phyloP scores from a whole-genome alignment of 2,797 vertebrate species.

The Champsocephalus gunnari region DNA sequence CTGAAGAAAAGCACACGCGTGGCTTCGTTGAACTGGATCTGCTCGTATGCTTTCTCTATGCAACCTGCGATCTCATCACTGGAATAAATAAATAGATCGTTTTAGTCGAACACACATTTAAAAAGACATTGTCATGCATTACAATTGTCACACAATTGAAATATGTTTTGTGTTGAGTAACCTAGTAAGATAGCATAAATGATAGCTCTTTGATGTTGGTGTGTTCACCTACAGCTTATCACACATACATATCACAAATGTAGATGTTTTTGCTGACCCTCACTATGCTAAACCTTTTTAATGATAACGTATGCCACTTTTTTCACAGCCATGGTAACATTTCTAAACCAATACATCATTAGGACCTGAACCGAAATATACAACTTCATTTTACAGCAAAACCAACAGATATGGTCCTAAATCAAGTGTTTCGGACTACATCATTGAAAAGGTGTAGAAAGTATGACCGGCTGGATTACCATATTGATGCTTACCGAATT shows the following conservation, averaged over 20 bases:
- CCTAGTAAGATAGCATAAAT: not conserved
- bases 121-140: not conserved
- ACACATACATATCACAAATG: too few species aligned
- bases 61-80: slow-evolving; percentile 96
- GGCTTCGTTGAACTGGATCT: slow-evolving; percentile 93
- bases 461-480: not conserved
- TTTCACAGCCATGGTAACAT: not conserved
- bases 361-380: not conserved
- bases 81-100: slow-evolving; percentile 30
- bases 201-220: not conserved
- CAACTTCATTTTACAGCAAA: not conserved
- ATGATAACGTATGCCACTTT: not conserved
- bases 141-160: too few species aligned
- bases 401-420: not conserved
- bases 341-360: not conserved
- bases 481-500: slow-evolving; percentile 86
- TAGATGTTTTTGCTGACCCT: not conserved
- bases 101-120: slow-evolving; percentile 10
- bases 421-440: not conserved
- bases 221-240: not conserved
- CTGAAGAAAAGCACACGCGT: slow-evolving; percentile 94
- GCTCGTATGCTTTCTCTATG: slow-evolving; percentile 95
- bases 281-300: not conserved
- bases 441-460: not conserved
- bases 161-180: not conserved